Evolutionary conservation across 2,113 vertebrate species (phyloP).

Genomic region (Plestiodon gilberti): DNA sequence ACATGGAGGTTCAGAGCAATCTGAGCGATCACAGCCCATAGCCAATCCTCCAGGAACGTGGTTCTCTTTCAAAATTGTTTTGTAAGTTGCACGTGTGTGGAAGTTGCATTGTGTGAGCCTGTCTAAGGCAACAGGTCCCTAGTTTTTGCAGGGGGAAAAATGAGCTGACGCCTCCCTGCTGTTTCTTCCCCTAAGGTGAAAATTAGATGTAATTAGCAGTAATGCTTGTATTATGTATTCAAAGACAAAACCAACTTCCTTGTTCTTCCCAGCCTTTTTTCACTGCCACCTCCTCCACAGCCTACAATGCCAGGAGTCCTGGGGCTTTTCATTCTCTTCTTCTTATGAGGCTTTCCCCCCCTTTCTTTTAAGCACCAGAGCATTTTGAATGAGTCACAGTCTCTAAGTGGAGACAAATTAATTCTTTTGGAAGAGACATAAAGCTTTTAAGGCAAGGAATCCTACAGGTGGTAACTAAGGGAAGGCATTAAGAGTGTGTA

Average conservation of each 20-base stretch:
- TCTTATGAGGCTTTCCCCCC: accelerated
- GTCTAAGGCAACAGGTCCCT: background rate
- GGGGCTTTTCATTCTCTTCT: background rate
- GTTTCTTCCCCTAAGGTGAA: background rate
- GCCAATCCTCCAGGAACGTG: background rate
- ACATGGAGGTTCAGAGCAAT: background rate
- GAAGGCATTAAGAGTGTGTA: background rate
- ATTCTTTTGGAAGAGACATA: background rate
- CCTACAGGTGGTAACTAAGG: background rate
- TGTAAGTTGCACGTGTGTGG: background rate
- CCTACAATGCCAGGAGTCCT: constrained; percentile 1
- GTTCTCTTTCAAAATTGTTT: background rate
- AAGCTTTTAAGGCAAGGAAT: background rate
- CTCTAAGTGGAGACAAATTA: background rate
- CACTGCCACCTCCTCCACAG: background rate
- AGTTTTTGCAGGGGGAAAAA: background rate
- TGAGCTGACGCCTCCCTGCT: background rate
- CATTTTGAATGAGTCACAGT: constrained; percentile 30
- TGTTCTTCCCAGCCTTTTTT: background rate
- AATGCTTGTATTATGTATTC: background rate
- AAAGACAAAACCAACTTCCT: constrained; percentile 5
- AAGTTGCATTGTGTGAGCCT: background rate
- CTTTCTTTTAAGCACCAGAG: constrained; percentile 21
- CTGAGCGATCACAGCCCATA: background rate
- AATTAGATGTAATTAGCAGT: background rate